Percentiles rank a stretch among this genome's conserved stretches.
Conservation (phyloP, 2,113 vertebrate species). For the Nanger granti region DNA sequence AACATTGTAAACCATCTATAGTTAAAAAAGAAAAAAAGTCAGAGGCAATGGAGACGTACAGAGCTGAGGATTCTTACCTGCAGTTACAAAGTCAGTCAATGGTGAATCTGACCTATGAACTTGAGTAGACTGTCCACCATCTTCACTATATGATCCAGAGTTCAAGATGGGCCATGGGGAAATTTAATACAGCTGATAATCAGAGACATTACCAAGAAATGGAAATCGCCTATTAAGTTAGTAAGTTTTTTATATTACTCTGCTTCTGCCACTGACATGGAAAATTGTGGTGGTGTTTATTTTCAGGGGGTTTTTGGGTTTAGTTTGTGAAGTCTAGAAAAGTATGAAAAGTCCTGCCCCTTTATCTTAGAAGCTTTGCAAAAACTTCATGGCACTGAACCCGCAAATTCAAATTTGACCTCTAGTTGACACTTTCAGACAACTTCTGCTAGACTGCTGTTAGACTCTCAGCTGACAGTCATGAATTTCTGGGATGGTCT, state of each 20-base stretch:
- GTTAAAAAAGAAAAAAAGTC: not conserved
- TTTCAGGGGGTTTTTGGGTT: not conserved
- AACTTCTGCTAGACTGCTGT: not conserved
- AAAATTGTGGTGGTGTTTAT: not conserved
- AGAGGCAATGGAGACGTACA: not conserved
- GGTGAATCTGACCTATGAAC: not conserved
- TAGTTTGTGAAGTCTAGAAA: not conserved
- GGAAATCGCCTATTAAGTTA: not conserved
- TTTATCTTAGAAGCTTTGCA: not conserved
- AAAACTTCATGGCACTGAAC: not conserved
- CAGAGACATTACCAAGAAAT: not conserved
- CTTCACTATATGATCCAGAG: not conserved
- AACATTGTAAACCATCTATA: not conserved
- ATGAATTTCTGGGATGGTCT: not conserved
- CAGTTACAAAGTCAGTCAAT: not conserved
- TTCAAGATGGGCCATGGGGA: not conserved
- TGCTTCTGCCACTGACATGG: not conserved
- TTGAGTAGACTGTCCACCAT: not conserved
- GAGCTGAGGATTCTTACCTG: not conserved
- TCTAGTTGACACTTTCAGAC: not conserved
- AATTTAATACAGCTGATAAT: not conserved
- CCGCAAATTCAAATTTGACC: not conserved
- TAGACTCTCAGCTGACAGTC: rapidly evolving
- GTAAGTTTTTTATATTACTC: not conserved
- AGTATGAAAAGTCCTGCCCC: not conserved